These are phyloP conservation scores for Liposcelis brunnea DNA, from an alignment of 2,888 invertebrate genomes.

Conservation along the genomic window DNA sequence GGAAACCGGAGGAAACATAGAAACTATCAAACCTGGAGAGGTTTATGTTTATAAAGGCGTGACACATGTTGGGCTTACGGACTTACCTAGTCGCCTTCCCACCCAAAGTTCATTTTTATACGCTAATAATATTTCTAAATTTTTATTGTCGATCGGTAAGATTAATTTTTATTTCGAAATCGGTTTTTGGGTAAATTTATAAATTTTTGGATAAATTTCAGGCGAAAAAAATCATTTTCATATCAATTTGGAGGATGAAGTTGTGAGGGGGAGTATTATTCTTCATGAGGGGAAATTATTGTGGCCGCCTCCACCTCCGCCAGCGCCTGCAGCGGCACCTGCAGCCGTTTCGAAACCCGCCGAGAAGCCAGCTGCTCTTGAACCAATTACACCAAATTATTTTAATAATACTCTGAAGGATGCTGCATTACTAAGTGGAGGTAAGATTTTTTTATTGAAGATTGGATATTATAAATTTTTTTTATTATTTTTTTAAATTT, in stretches of 20 bases:
- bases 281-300: slow-evolving; percentile 53
- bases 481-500: background rate
- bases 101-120: slow-evolving; percentile 75
- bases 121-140: slow-evolving; percentile 81
- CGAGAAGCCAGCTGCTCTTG: slow-evolving; percentile 27
- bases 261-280: slow-evolving; percentile 66
- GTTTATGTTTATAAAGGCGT: slow-evolving; percentile 59
- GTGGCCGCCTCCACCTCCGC: slow-evolving; percentile 63
- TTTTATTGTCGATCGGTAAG: slow-evolving; percentile 62
- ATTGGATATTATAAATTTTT: background rate
- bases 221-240: slow-evolving; percentile 61
- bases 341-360: slow-evolving; percentile 27
- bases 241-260: slow-evolving; percentile 70
- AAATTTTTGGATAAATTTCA: slow-evolving; percentile 21
- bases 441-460: slow-evolving; percentile 25
- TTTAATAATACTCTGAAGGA: slow-evolving; percentile 53
- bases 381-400: slow-evolving; percentile 36
- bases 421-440: slow-evolving; percentile 47
- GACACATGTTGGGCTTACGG: slow-evolving; percentile 69
- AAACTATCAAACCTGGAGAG: slow-evolving; percentile 63
- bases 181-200: slow-evolving; percentile 9
- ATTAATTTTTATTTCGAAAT: slow-evolving; percentile 8
- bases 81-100: slow-evolving; percentile 67
- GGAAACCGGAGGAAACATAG: slow-evolving; percentile 74
- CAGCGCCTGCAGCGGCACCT: slow-evolving; percentile 32